Percentiles rank a stretch among this genome's conserved stretches.
Conservation (phyloP, 2,888 invertebrate genomes). For the Rhimphoctona megacephalus region DNA sequence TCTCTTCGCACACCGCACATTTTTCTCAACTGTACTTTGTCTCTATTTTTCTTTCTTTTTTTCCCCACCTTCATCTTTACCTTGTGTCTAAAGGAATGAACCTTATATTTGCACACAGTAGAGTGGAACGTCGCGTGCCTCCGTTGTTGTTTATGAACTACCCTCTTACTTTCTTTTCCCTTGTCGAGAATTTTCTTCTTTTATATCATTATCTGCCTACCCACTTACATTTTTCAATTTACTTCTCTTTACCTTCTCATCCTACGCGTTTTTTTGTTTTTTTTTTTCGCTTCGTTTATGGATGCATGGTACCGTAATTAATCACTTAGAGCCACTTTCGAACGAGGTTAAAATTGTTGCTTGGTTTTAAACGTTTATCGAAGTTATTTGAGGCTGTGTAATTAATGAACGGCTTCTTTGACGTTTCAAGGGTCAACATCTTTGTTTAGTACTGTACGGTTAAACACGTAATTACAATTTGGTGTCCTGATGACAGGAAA, state of each 20-base stretch:
- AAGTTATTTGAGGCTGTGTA: not conserved
- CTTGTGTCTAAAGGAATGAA: not conserved
- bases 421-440: not conserved
- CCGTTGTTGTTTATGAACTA: slow-evolving; percentile 64
- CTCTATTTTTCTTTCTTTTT: slow-evolving; percentile 60
- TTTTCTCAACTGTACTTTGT: slow-evolving; percentile 41
- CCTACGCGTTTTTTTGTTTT: not conserved
- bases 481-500: not conserved
- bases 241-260: not conserved
- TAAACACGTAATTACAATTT: not conserved
- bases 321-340: not conserved
- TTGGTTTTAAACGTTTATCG: not conserved
- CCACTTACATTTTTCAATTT: slow-evolving; percentile 14
- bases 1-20: slow-evolving; percentile 32
- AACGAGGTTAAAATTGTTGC: not conserved
- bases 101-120: not conserved
- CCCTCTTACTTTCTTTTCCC: slow-evolving; percentile 40
- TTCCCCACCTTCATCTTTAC: slow-evolving; percentile 1
- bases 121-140: slow-evolving; percentile 34
- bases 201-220: slow-evolving; percentile 22
- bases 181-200: slow-evolving; percentile 19
- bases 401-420: not conserved
- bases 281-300: no score
- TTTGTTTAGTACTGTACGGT: not conserved
- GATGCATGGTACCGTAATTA: not conserved